Evolutionary conservation across 2,888 invertebrate genomes (phyloP), one percentile per base, ranked within the genome.

Genomic region (Ophioninae sp.): DNA sequence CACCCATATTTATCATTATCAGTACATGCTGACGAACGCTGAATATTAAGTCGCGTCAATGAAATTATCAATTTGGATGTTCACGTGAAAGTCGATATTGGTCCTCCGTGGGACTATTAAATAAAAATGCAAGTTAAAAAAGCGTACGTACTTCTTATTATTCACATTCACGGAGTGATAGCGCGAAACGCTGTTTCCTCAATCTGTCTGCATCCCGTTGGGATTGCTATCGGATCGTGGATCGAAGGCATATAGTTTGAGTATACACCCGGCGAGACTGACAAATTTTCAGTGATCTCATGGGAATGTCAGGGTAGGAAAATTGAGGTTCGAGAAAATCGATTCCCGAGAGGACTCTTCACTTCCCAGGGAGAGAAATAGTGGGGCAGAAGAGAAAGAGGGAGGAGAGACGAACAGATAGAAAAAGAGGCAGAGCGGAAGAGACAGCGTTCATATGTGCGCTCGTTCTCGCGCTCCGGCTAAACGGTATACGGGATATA

Each of bases 241-340:
- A 50, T 7, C 21, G 7, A 56, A 69, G 7, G 69, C 50, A 57
- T 68, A 44, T 13, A 23, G 59, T 62, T 6, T 41, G 44, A 37
- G 57, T 76, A 13, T 61, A 61, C 72, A 59, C 59, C 21, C 59
- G 61, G 23, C 50, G 68, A 41, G 30, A 44, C 39, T 65, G 79
- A 72, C 72, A 79, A 72, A 79, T 79, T 79, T 72, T 64, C 57
- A 79, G 72, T 72, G 56, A 65, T 65, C 79, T 72, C 79, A 41
- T 64, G 79, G 70, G 79, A 72, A 41, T 65, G 17, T 79, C 56
- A 57, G 37, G 50, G 57, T 65, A 64, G 72, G 72, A 56, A 65
- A 79, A 79, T 72, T 72, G 79, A 65, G 64, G 50, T 79, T 72
- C 20, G 57, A 10, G 72, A n/a, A 79, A 72, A 72, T 79, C 65